Evolutionary conservation across 2,113 vertebrate species (phyloP), one percentile per base, ranked within the genome.

Genomic region (Pogonocichla stellata): DNA sequence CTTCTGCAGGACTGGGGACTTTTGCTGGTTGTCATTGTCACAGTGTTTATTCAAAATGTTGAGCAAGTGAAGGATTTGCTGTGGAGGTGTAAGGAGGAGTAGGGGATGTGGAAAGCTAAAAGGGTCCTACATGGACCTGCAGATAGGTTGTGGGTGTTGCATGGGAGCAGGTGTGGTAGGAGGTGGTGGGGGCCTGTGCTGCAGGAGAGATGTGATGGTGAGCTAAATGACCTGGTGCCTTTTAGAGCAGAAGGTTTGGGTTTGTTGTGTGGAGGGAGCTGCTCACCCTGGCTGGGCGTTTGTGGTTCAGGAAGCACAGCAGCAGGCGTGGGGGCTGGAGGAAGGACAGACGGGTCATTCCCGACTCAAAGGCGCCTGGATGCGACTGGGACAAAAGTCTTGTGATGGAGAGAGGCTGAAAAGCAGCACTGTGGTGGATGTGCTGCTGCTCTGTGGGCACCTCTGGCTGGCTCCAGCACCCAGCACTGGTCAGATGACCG

Each of bases 401-500:
- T 80, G 88, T 92, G 92, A 88, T 28, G 58, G 74, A 61, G 61
- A 60, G 62, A 77, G 58, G 5, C 67, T 93, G 31, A 95, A 93
- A 92, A 86, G 92, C 88, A 83, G 79, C 95, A 9, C 75, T 93
- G 94, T 88, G 7, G 34, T 62, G 75, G 75, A 20, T 58, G 81
- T 42, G 74, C 36, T 26, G 69, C 80, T 67, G 77, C 88, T 89
- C 65, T 67, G 74, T 1, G 7, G 56, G 53, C 78, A 78, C 87
- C 81, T 54, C 80, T 74, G 95, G 88, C 94, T 89, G 94, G 29
- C 83, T 83, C 66, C 72, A 69, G 80, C 89, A 18, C 40, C 91
- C 23, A 3, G 71, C 77, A 53, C 91, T 1, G 12, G 53, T 89
- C 89, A 90, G 93, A 91, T 95, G 93, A 90, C 54, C 0, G 23